Base-by-base conservation (phyloP, 2,888 invertebrate species). In the Orchesellides sinensis region DNA sequence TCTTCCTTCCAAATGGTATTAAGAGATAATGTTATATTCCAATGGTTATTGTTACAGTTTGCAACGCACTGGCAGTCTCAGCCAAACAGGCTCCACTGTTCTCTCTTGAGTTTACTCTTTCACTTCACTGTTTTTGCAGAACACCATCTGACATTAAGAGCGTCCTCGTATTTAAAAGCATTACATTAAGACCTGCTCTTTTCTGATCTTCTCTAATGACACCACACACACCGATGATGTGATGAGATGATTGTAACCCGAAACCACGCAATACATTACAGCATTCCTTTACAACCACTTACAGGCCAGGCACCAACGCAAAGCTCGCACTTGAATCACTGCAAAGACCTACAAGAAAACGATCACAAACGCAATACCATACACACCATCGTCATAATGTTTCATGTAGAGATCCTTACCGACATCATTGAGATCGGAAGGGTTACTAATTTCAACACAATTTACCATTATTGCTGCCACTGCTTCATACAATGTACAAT, bases 391-490 rank as follows among this genome's bases (percentile, higher is more conserved):
- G n/a, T n/a, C n/a, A 52, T 19, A 52, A 19, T 10, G 14, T 5
- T 49, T 4, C 8, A 17, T 2, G 19, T 17, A 52, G 10, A 17
- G 52, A 52, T 40, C 45, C 21, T 23, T 29, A 69, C 52, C 49
- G 25, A 32, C 27, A 25, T 54, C 69, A 49, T 66, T 27, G 49
- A 66, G 66, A 66, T 66, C 66, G 66, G 66, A 66, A 66, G 66
- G 49, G 49, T 66, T 49, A 66, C 66, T 47, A 66, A 66, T 49
- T 27, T 47, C 2, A n/a, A n/a, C 49, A 49, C 47, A 66, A 27
- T 47, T 27, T 27, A 49, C 47, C 49, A 66, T 66, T 49, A 66
- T 27, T 47, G 49, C 35, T n/a, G 25, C 47, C 17, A 19, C 35
- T 8, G 35, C 35, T 35, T n/a, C n/a, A n/a, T n/a, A n/a, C n/a